phyloP scores from a whole-genome alignment of 2,113 vertebrate genomes.

The Bothrops jararaca region DNA sequence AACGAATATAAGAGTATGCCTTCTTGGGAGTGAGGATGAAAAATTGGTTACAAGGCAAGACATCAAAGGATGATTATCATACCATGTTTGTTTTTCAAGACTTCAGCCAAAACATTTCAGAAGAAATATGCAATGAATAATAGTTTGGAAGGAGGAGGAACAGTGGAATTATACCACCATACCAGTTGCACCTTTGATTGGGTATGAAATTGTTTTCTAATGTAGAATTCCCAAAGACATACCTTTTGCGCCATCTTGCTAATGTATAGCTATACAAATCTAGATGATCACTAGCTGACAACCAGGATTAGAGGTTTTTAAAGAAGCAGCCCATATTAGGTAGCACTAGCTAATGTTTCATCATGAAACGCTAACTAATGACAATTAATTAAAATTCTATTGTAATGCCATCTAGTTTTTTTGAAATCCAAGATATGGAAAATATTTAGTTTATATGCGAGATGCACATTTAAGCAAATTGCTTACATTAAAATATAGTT shows the following conservation, averaged over 20 bases:
- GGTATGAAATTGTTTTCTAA: conserved; percentile 50
- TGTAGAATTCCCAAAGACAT: conserved; percentile 59
- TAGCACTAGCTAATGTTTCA: conserved; percentile 38
- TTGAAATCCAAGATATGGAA: conserved; percentile 10
- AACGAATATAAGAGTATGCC: neutral
- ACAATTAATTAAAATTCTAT: neutral
- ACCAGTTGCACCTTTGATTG: conserved; percentile 55
- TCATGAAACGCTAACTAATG: conserved; percentile 67
- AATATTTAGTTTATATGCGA: neutral
- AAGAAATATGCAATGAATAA: conserved; percentile 53
- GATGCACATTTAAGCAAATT: neutral
- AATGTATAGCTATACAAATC: conserved; percentile 2
- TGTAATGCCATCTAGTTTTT: neutral
- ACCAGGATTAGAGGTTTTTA: neutral
- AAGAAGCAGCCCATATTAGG: neutral
- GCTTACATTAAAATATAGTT: neutral
- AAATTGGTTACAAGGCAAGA: conserved; percentile 43
- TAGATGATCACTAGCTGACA: neutral
- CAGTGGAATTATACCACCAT: conserved; percentile 46
- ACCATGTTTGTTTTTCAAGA: conserved; percentile 58
- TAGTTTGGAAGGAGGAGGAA: conserved; percentile 30
- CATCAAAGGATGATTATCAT: conserved; percentile 52
- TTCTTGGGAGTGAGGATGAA: conserved; percentile 35
- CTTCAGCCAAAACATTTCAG: conserved; percentile 58
- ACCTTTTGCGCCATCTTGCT: conserved; percentile 65